These are phyloP conservation scores for Psammodynastes pulverulentus DNA, from an alignment of 2,113 vertebrate species.

Conservation along the genomic window DNA sequence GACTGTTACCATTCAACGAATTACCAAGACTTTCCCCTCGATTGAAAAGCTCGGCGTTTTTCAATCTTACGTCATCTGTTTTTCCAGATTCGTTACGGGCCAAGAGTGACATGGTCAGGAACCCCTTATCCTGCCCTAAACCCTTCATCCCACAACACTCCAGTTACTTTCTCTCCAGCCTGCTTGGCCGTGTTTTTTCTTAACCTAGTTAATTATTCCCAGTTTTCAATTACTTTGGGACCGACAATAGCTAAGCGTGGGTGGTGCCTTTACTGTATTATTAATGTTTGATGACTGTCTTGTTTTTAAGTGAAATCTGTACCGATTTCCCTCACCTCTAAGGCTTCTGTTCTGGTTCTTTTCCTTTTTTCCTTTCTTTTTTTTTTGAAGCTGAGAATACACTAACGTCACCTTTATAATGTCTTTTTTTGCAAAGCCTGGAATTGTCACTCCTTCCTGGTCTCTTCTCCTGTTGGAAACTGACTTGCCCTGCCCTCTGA, in stretches of 20 bases:
- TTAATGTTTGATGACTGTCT: constrained; percentile 75
- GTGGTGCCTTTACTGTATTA: constrained; percentile 81
- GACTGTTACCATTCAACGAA: constrained; percentile 51
- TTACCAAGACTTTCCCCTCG: constrained; percentile 38
- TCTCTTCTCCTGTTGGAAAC: constrained; percentile 32
- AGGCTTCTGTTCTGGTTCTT: constrained; percentile 18
- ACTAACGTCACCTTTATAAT: constrained; percentile 31
- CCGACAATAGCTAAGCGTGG: constrained; percentile 72
- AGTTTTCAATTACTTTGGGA: constrained; percentile 69
- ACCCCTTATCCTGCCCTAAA: constrained; percentile 5
- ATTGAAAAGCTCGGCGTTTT: constrained; percentile 48
- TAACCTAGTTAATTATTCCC: constrained; percentile 56
- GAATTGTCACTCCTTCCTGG: constrained; percentile 11
- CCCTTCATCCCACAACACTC: constrained; percentile 49
- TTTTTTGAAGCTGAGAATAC: constrained; percentile 33
- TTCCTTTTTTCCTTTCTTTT: constrained; percentile 2
- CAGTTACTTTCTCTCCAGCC: constrained; percentile 51
- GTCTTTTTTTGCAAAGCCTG: constrained; percentile 56
- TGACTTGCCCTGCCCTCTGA: not conserved
- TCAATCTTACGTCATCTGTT: constrained; percentile 35
- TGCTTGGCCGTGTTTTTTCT: constrained; percentile 47
- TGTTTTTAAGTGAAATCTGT: constrained; percentile 70
- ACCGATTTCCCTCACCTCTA: constrained; percentile 64
- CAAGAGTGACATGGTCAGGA: constrained; percentile 32
- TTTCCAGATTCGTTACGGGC: not conserved